Base-by-base conservation (phyloP, 1,140 invertebrate genomes). In the Drosophila eugracilis region DNA sequence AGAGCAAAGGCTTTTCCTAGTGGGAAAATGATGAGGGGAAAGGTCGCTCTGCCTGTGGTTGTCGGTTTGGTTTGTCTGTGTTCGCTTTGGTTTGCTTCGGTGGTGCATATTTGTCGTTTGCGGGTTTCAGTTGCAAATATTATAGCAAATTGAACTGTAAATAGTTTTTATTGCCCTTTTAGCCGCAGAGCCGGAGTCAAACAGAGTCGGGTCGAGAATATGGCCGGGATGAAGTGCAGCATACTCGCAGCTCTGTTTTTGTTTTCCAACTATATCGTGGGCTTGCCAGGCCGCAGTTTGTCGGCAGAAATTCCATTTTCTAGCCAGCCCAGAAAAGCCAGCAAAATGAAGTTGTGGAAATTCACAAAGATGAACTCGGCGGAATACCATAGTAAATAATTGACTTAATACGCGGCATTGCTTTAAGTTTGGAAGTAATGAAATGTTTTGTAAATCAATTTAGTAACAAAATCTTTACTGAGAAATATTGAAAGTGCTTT, bases 101-200 rank as follows among this genome's bases (percentile, higher is more conserved):
- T 72, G 78, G 36, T 77, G 58, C 81, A 85, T 86, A 85, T 85
- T 85, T 85, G 81, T 86, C 81, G 81, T 77, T 86, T 85, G 81
- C 34, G 81, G 81, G 66, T 54, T 57, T 53, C 45, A 86, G 62
- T 77, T 86, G 77, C 81, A 85, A 85, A 85, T 85, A 85, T 81
- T 86, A 85, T 85, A 81, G 81, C 83, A 85, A 85, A 85, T 85
- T 85, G 81, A 85, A 85, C 83, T 86, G 81, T 88, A 85, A 85
- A 85, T 85, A 85, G 81, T 85, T 85, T 75, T 85, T 85, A 85
- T 85, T 77, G 81, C 77, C 81, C 67, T 66, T 65, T 65, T 62
- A 62, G 74, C 71, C 81, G 36, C 81, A 77, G 37, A 21, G 45
- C 26, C 37, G 9, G 7, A 52, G 44, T 50, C 32, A 34, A 66